Conservation (phyloP, 1,140 invertebrate species). For the Eupristina koningsbergeri region DNA sequence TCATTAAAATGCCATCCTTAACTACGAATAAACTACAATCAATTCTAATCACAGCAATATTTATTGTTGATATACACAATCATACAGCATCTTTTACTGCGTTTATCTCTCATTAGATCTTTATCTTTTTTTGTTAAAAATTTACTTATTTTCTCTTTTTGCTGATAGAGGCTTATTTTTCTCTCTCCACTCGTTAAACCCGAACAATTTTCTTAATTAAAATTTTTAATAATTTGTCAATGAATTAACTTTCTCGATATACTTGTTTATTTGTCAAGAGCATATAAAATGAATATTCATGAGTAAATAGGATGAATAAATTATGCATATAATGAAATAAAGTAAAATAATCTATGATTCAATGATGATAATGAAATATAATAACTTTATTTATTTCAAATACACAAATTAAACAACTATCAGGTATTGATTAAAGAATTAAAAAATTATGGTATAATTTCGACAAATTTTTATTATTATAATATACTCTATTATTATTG, state of each 20-base stretch:
- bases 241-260: slow-evolving; percentile 4
- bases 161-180: slow-evolving; percentile 54
- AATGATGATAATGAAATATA: slow-evolving; percentile 47
- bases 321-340: slow-evolving; percentile 2
- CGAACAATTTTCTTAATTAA: slow-evolving; percentile 35
- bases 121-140: slow-evolving; percentile 30
- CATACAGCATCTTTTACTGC: slow-evolving; percentile 72
- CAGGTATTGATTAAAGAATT: slow-evolving; percentile 24
- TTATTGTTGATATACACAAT: slow-evolving; percentile 75
- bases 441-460: slow-evolving; percentile 40
- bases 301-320: not conserved
- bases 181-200: slow-evolving; percentile 33
- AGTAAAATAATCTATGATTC: slow-evolving; percentile 33
- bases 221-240: not conserved
- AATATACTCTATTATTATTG: slow-evolving; percentile 41
- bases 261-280: slow-evolving; percentile 17
- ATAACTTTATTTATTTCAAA: slow-evolving; percentile 43
- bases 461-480: slow-evolving; percentile 38
- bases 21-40: slow-evolving; percentile 70
- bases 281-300: not conserved
- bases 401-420: slow-evolving; percentile 47
- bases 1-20: slow-evolving; percentile 70
- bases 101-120: slow-evolving; percentile 58
- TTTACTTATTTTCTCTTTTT: slow-evolving; percentile 48
- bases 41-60: slow-evolving; percentile 74